A percentile compares a stretch with the other conserved stretches of the same genome.
Conservation (phyloP, 1,140 invertebrate genomes). For the Helicoverpa zea region DNA sequence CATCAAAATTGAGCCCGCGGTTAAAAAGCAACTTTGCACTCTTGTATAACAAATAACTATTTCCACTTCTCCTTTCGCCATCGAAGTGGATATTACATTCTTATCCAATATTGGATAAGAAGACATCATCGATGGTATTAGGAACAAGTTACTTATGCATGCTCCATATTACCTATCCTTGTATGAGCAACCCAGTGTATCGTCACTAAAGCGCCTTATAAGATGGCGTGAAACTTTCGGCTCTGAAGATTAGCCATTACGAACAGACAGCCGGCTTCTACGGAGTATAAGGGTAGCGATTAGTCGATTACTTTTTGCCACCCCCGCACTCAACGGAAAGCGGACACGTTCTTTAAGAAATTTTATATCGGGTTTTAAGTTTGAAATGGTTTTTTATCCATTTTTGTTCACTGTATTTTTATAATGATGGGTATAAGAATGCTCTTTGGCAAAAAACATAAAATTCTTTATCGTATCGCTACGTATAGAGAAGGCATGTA, state of each 20-base stretch:
- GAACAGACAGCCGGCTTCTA: constrained; percentile 10
- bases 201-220: constrained; percentile 25
- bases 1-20: no score
- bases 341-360: constrained; percentile 1
- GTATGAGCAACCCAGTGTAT: neutral
- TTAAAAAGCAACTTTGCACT: no score
- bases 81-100: neutral
- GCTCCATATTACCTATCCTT: constrained; percentile 6
- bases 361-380: constrained; percentile 23
- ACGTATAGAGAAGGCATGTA: no score
- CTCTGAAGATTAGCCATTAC: constrained; percentile 42
- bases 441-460: no score
- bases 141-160: constrained; percentile 23
- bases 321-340: constrained; percentile 13
- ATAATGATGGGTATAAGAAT: neutral
- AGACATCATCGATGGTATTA: constrained; percentile 9
- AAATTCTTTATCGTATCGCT: no score
- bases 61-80: no score
- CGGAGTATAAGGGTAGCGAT: constrained; percentile 12
- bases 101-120: neutral
- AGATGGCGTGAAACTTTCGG: constrained; percentile 25
- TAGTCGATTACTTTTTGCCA: constrained; percentile 31
- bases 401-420: neutral
- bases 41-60: no score
- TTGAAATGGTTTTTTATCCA: neutral